phyloP scores from a whole-genome alignment of 2,113 vertebrate genomes.

The Anoplopoma fimbria region DNA sequence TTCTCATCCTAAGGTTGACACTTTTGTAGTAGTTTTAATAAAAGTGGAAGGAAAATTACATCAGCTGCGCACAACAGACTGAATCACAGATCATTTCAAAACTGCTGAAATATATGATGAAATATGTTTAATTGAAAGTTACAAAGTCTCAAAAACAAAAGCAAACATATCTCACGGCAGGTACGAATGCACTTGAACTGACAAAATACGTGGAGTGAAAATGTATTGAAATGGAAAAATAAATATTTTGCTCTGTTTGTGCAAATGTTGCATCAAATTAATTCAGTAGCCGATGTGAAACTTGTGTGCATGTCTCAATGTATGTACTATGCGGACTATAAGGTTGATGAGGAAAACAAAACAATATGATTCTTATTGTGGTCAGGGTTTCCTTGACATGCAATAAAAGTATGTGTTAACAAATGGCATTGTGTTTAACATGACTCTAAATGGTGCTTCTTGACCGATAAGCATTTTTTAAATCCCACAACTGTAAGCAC shows the following conservation, averaged over 20 bases:
- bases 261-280: not conserved
- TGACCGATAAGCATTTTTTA: not conserved
- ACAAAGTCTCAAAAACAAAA: not conserved
- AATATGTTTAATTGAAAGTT: not conserved
- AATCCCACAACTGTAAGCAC: not conserved
- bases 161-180: not conserved
- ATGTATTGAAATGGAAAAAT: conserved; percentile 1
- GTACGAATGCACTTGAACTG: not conserved
- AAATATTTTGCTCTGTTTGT: not conserved
- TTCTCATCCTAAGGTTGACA: not conserved
- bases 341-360: not conserved
- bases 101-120: not conserved
- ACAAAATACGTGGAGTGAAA: not conserved
- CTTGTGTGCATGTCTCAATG: not conserved
- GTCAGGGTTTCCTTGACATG: not conserved
- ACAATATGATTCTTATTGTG: not conserved
- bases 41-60: not conserved
- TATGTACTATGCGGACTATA: not conserved
- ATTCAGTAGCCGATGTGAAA: not conserved
- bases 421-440: not conserved
- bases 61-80: not conserved
- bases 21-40: not conserved
- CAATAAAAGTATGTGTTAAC: not conserved
- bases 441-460: not conserved
- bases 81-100: not conserved